A percentile compares a stretch with the other conserved stretches of the same genome.
Evolutionary conservation across 2,888 invertebrate genomes (phyloP).

Genomic region (Pyrocoelia pectoralis): DNA sequence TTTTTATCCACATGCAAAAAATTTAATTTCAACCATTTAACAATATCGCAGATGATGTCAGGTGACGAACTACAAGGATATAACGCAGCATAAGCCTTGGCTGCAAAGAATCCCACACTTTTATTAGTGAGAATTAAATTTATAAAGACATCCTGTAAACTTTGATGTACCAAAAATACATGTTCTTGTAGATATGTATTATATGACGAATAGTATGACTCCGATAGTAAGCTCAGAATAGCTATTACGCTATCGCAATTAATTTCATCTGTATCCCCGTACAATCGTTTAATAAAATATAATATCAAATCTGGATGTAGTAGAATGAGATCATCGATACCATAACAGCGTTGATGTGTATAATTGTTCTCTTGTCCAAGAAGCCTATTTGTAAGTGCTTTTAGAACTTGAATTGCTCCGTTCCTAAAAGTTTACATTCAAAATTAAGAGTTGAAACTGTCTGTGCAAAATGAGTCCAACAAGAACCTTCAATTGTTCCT

Average conservation of each 20-base stretch:
- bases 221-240: conserved; percentile 26
- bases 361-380: conserved; percentile 20
- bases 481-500: no score
- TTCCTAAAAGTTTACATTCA: conserved; percentile 18
- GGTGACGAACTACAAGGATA: conserved; percentile 20
- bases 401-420: conserved; percentile 21
- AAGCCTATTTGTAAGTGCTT: conserved; percentile 17
- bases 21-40: conserved; percentile 24
- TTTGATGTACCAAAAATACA: background rate
- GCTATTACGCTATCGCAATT: conserved; percentile 18
- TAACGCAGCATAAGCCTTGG: conserved; percentile 22
- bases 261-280: background rate
- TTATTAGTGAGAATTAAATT: conserved; percentile 10
- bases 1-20: conserved; percentile 41
- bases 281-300: conserved; percentile 4
- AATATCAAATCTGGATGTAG: conserved; percentile 19
- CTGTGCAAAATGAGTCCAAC: no score
- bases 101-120: conserved; percentile 20
- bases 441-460: no score
- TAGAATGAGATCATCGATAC: conserved; percentile 22
- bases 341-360: background rate
- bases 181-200: conserved; percentile 4
- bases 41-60: conserved; percentile 17
- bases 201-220: conserved; percentile 16
- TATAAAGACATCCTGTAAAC: conserved; percentile 16